Base-by-base conservation (phyloP, 2,888 invertebrate genomes). In the Buathra laborator region DNA sequence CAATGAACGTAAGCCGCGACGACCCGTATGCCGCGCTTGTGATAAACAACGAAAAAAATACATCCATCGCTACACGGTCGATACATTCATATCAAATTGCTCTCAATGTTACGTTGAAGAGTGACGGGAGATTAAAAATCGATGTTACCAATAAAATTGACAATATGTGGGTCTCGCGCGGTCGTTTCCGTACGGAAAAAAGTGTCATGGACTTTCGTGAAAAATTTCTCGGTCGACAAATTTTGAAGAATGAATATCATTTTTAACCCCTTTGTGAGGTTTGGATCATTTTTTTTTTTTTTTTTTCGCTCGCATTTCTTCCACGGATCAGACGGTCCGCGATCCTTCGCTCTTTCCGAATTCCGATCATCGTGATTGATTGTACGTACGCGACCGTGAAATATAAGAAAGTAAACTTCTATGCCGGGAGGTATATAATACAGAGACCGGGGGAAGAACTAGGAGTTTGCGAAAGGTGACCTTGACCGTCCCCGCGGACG, bases 351-450 rank as follows among this genome's bases (percentile, higher is more conserved):
- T 24, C 56, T 9, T 10, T 12, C 24, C 24, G 1, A 56, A 72
- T 62, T 32, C 44, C 48, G 37, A 79, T 79, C 56, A 59, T 59
- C 74, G 81, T 74, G 81, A 81, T 81, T 81, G 74, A 74, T 80
- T 80, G 44, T 67, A 64, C 62, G 43, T 12, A 79, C 43, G 32
- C 43, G 12, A 56, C 43, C 51, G 64, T 56, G 44, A 70, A 62
- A 64, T 32, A 44, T 29, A 62, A 46, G 37, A 29, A 29, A 79
- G 64, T 56, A 56, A 56, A 56, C 56, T 56, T 19, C 56, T 56
- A 10, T 56, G 56, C 12, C 24, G 56, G 19, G 56, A 24, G 56
- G 10, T 24, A 24, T 24, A 19, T 24, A 56, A 53, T 67, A 74
- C 16, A 74, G 44, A 24, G 56, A 29, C 43, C 24, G 3, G 53